Base-by-base conservation (phyloP, 1,140 invertebrate genomes). In the Diabrotica undecimpunctata region DNA sequence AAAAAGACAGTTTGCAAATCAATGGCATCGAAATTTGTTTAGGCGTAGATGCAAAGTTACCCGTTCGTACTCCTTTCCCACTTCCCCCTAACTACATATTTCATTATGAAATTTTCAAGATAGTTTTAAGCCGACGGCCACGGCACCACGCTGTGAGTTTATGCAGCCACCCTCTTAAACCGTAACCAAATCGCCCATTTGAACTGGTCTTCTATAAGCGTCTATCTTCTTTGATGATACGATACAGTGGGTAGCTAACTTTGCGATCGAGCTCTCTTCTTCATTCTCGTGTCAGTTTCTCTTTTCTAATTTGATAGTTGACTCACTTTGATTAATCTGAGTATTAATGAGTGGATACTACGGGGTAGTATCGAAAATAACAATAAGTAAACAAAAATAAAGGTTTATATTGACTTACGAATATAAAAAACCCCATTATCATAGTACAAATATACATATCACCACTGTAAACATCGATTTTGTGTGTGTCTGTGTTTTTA, bases 371-470 rank as follows among this genome's bases (percentile, higher is more conserved):
- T 4, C 8, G n/a, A 46, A 46, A 46, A n/a, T 46, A 46, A 46
- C 41, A 46, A 46, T 46, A 46, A 46, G 6, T 46, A 46, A 46
- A 8, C n/a, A 46, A 10, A 46, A 46, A 10, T 6, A 10, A 46
- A 8, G 3, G n/a, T 10, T n/a, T 54, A 13, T 54, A 54, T 13
- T 54, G 53, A 54, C 12, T 54, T 10, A 54, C 10, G 12, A 54
- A 54, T 13, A 54, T 8, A 12, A 13, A 25, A 54, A 54, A 54
- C 25, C 25, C n/a, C 12, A 13, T 54, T 54, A 54, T 12, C 53
- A 54, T 54, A 70, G 69, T 70, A 68, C 69, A 68, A 70, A 68
- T 65, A 64, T 63, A 70, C 66, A 67, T 68, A 68, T 70, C 67
- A 66, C 53, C n/a, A 9, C 36, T 13, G 54, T 51, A 61, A 65